phyloP scores from a whole-genome alignment of 2,113 vertebrate species.

The Laterallus jamaicensis region DNA sequence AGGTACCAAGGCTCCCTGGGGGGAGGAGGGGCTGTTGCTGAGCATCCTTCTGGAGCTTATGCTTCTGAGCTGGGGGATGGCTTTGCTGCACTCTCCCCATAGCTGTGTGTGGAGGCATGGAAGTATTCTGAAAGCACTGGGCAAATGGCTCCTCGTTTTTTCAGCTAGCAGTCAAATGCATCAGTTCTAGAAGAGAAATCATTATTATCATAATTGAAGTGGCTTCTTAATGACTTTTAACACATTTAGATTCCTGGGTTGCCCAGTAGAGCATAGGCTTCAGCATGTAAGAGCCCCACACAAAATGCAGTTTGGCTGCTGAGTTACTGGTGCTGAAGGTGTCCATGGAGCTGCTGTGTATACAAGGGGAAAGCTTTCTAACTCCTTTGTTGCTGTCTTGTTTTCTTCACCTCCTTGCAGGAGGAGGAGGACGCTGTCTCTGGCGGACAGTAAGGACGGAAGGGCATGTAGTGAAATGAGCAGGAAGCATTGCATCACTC shows the following conservation, averaged over 20 bases:
- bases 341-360: not conserved
- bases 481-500: fast-evolving
- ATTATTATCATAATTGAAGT: not conserved
- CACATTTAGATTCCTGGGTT: not conserved
- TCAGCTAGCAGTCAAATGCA: not conserved
- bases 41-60: not conserved
- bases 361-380: not conserved
- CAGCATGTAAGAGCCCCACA: not conserved
- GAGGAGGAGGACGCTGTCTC: not conserved
- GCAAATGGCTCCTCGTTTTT: not conserved
- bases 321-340: not conserved
- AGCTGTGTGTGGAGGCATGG: not conserved
- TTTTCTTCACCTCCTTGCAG: not conserved
- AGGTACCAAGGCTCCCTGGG: not conserved
- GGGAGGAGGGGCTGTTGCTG: not conserved
- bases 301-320: not conserved
- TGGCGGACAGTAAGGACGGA: not conserved
- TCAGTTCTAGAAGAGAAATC: not conserved
- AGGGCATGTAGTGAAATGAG: fast-evolving
- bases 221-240: not conserved
- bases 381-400: not conserved
- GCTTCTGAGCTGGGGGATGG: not conserved
- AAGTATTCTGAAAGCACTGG: not conserved
- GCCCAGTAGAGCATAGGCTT: fast-evolving
- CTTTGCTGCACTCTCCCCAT: not conserved